These are phyloP conservation scores for Linurgus olivaceus DNA, from an alignment of 2,797 vertebrate genomes.

Conservation along the genomic window DNA sequence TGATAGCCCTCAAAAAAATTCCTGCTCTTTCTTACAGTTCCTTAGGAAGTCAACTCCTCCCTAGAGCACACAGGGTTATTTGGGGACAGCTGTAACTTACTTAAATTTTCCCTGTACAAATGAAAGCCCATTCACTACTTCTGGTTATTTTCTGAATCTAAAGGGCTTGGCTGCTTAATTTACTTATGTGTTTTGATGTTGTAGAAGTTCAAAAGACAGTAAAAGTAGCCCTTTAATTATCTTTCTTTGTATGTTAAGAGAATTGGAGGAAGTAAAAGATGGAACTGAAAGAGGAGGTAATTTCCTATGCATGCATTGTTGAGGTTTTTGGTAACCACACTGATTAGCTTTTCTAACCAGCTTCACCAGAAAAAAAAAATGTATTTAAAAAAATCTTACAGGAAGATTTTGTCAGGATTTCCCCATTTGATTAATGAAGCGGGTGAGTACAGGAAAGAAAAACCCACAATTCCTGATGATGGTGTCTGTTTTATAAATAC, in stretches of 20 bases:
- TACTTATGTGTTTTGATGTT: background rate
- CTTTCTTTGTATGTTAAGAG: background rate
- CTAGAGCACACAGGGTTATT: background rate
- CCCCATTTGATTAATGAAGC: background rate
- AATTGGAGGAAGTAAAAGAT: slow-evolving; percentile 17
- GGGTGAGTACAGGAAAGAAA: background rate
- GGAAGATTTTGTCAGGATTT: background rate
- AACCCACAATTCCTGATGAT: background rate
- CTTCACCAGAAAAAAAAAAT: background rate
- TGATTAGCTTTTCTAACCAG: background rate
- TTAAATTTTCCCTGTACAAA: background rate
- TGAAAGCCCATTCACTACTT: background rate
- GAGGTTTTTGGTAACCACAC: background rate
- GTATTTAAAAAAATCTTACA: background rate
- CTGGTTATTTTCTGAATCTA: background rate
- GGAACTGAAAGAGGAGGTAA: background rate
- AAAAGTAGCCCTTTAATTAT: background rate
- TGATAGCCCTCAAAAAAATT: background rate
- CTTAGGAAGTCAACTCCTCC: background rate
- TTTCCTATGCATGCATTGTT: background rate
- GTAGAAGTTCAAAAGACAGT: background rate
- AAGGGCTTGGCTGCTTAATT: background rate
- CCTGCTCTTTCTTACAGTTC: background rate
- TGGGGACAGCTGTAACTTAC: background rate
- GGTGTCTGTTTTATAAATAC: background rate